Base-by-base conservation (phyloP, 2,888 invertebrate species). In the Arrhopalites spinosus region DNA sequence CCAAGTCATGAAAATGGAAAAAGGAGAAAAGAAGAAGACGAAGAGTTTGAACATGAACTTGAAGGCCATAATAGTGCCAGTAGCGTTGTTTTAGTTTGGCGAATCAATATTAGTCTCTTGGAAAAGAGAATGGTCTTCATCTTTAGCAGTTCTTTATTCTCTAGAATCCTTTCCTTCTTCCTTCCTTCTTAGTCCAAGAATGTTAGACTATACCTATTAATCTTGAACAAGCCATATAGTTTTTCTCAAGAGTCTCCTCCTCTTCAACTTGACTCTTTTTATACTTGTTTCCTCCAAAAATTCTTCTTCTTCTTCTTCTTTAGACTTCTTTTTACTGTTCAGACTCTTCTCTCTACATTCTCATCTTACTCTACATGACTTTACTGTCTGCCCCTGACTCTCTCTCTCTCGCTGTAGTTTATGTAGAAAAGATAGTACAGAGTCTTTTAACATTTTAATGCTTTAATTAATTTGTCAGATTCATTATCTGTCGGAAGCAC, bases 381-480 rank as follows among this genome's bases (percentile, higher is more conserved):
- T 15, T 47, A 11, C 15, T 47, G 47, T 47, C 47, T n/a, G n/a
- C 25, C 23, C 8, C 67, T 43, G 23, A 8, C 30, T 67, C 67
- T 64, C 23, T 43, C 43, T 5, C 64, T 30, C 67, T 67, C 29
- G 5, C 25, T 59, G 36, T 64, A 64, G 30, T 64, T 27, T 36
- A 64, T 36, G 53, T n/a, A 53, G 17, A 20, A n/a, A 53, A 53
- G 64, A 64, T 36, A 36, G 64, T 64, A 27, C 15, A 63, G 30
- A 66, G 43, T n/a, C 43, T 43, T 66, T 66, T 43, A 66, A 66
- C 20, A 43, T 66, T 66, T 66, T 66, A 66, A 59, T 36, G 20
- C 56, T 36, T 56, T 70, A 70, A 70, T 70, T 70, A 70, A 59
- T 70, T 70, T 70, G 70, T 70, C 70, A 70, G 70, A 56, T 36